These are phyloP conservation scores for Latrodectus geometricus DNA, from an alignment of 1,140 invertebrate genomes.

Conservation along the genomic window DNA sequence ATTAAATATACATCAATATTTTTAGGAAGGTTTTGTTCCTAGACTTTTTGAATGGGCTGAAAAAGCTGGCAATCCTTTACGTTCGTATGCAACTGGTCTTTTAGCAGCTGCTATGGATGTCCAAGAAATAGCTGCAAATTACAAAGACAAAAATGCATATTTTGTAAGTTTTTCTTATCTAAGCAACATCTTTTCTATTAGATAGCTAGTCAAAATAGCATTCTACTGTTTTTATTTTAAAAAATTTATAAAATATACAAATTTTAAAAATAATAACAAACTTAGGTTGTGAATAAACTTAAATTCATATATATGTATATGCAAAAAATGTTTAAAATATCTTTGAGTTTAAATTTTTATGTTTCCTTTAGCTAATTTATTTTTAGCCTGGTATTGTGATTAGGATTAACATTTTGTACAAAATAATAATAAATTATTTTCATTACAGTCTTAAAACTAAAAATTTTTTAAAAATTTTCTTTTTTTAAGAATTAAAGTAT, in stretches of 20 bases:
- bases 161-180: slow-evolving; percentile 71
- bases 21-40: slow-evolving; percentile 84
- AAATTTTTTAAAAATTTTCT: too few species aligned
- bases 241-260: neutral
- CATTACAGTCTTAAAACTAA: too few species aligned
- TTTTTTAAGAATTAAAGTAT: too few species aligned
- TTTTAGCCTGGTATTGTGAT: too few species aligned
- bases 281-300: too few species aligned
- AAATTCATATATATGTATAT: too few species aligned
- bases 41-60: slow-evolving; percentile 90
- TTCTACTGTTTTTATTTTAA: neutral
- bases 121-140: slow-evolving; percentile 90
- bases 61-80: slow-evolving; percentile 85
- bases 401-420: too few species aligned
- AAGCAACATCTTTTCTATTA: neutral
- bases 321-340: too few species aligned
- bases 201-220: neutral
- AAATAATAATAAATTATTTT: too few species aligned
- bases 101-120: slow-evolving; percentile 97
- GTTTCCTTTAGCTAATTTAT: too few species aligned
- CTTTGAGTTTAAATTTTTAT: too few species aligned
- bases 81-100: slow-evolving; percentile 93
- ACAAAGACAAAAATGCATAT: slow-evolving; percentile 87
- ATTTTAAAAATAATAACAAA: neutral
- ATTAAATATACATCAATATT: neutral